A percentile compares a stretch with the other conserved stretches of the same genome.
Conservation (phyloP, 2,113 vertebrate genomes). For the Dolichallabes microphthalmus region DNA sequence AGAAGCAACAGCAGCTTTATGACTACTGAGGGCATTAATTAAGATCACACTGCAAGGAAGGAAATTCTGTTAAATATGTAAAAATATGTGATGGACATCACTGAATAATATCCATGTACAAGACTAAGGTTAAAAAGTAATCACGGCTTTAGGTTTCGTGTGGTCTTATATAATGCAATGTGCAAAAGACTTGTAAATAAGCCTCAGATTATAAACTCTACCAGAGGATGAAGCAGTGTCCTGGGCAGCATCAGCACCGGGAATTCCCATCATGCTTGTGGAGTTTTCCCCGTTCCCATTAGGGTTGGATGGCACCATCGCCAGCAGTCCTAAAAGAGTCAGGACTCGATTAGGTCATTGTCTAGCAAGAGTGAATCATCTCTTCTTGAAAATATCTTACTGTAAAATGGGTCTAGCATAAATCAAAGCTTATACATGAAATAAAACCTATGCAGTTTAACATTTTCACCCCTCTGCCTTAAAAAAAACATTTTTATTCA, state of each 20-base stretch:
- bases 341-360: neutral
- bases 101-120: neutral
- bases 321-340: slow-evolving; percentile 66
- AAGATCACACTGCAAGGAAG: neutral
- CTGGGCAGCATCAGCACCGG: slow-evolving; percentile 48
- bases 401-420: neutral
- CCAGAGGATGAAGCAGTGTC: slow-evolving; percentile 54
- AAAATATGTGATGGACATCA: neutral
- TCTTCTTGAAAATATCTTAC: neutral
- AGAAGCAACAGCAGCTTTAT: neutral
- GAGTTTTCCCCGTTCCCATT: slow-evolving; percentile 57
- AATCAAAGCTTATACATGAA: neutral
- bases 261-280: slow-evolving; percentile 55
- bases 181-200: neutral
- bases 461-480: neutral
- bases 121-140: neutral
- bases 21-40: neutral
- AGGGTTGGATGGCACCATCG: slow-evolving; percentile 69
- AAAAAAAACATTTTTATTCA: neutral
- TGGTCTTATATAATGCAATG: neutral
- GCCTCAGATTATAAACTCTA: slow-evolving; percentile 26
- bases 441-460: neutral
- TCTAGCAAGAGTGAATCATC: neutral
- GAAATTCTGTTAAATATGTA: neutral
- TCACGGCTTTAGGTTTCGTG: neutral